Base-by-base conservation (phyloP, 2,797 vertebrate species). In the Sebastes taczanowskii region DNA sequence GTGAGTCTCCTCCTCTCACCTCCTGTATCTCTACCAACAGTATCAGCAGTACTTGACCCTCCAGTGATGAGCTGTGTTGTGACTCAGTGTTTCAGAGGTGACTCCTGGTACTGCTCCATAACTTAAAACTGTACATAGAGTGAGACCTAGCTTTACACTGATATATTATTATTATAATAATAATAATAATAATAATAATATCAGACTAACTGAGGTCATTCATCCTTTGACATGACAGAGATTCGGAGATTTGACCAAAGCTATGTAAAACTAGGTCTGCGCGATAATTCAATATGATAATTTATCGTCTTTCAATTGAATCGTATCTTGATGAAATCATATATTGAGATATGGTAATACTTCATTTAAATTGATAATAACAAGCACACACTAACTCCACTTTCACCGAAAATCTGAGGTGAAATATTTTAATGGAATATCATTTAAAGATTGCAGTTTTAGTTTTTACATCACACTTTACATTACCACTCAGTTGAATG, bases 1-100 rank as follows among this genome's bases (percentile, higher is more conserved):
- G 78, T 22, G 49, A 65, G 11, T 76, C 68, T 80, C 81, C 65
- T 70, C 74, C 60, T 67, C 64, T 80, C 70, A 64, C 72, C 66
- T 79, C 70, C 32, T 55, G 46, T 38, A 22, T 70, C 68, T 76
- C 55, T 56, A 14, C 27, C 16, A 22, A 32, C 70, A 46, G 42
- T 46, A 46, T 65, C 73, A 78, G 30, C 46, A 16, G 4, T 13
- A 20, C 56, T 70, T 46, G 34, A 46, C 52, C 20, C 69, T 14
- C 18, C 46, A 10, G 11, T 23, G 55, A 71, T 49, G 74, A 49
- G 30, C 29, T 49, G 56, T 66, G 49, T 9, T 70, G 71, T 86
- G 84, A 86, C 74, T 82, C 77, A 46, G 42, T 46, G 13, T 42
- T 76, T 62, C 29, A 11, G 32, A 52, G 34, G 42, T 27, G 34